A percentile compares a stretch with the other conserved stretches of the same genome.
Conservation (phyloP, 2,888 invertebrate genomes). For the Drosophila pegasa region DNA sequence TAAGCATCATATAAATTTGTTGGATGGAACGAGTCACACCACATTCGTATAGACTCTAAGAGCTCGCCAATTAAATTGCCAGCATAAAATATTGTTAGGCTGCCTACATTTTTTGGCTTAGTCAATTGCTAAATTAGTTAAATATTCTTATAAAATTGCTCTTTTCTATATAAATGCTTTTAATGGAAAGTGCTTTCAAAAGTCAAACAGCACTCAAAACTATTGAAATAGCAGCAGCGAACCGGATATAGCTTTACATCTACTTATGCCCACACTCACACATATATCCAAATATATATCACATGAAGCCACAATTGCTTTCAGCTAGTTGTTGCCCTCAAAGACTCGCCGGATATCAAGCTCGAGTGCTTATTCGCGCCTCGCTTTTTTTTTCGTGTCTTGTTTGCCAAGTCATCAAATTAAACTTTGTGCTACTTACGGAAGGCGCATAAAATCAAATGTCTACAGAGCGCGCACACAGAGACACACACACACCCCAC, state of each 20-base stretch:
- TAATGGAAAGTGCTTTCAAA: no score
- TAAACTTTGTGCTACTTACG: conserved; percentile 48
- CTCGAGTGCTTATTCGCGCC: conserved; percentile 25
- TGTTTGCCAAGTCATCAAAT: conserved; percentile 48
- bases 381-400: background rate
- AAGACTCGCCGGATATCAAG: conserved; percentile 7
- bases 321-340: background rate
- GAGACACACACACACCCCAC: background rate
- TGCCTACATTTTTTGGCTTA: no score
- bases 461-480: conserved; percentile 11
- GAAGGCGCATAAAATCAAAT: conserved; percentile 47
- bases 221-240: background rate
- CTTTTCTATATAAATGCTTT: background rate
- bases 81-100: no score
- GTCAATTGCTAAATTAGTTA: no score
- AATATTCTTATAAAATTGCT: background rate
- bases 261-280: background rate
- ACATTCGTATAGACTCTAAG: no score
- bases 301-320: background rate
- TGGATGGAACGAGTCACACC: no score
- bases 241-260: background rate
- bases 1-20: no score
- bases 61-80: no score
- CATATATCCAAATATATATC: background rate
- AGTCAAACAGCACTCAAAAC: no score